Percentiles rank a stretch among this genome's conserved stretches.
Conservation (phyloP, 1,140 invertebrate genomes). For the Ylistrum balloti region DNA sequence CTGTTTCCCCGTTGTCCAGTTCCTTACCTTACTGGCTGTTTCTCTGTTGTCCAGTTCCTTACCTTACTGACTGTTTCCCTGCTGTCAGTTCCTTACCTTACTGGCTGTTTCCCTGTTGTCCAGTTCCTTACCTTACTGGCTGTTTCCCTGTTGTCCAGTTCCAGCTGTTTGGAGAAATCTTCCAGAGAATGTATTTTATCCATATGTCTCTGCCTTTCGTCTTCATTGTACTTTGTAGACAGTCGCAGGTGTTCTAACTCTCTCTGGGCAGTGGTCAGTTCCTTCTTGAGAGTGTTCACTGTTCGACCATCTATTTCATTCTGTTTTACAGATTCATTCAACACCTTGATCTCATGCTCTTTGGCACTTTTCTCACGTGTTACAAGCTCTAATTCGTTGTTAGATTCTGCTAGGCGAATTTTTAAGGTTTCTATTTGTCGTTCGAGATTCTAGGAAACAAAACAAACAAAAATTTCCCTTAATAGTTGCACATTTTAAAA, state of each 20-base stretch:
- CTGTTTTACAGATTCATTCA: slow-evolving; percentile 57
- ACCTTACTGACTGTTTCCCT: too few relatives aligned
- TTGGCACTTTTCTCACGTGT: slow-evolving; percentile 52
- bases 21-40: too few relatives aligned
- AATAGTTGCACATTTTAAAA: too few relatives aligned
- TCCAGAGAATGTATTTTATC: slow-evolving; percentile 73
- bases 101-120: too few relatives aligned
- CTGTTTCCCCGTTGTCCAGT: too few relatives aligned
- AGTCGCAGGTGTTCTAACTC: slow-evolving; percentile 68
- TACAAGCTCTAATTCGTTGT: slow-evolving; percentile 48
- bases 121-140: slow-evolving; percentile 70
- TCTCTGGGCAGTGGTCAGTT: slow-evolving; percentile 64
- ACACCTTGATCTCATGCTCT: slow-evolving; percentile 53
- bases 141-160: slow-evolving; percentile 77
- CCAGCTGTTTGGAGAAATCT: slow-evolving; percentile 71
- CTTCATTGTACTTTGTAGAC: slow-evolving; percentile 67
- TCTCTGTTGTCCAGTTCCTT: too few relatives aligned
- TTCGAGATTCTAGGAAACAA: slow-evolving; percentile 66
- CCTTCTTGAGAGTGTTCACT: slow-evolving; percentile 63
- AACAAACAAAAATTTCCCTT: not conserved
- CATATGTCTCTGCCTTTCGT: slow-evolving; percentile 72
- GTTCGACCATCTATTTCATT: slow-evolving; percentile 55
- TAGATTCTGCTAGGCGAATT: slow-evolving; percentile 61
- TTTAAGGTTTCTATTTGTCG: slow-evolving; percentile 68
- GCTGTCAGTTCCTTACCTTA: too few relatives aligned